Conservation (phyloP, 1,140 invertebrate species). For the Procambarus virginalis region DNA sequence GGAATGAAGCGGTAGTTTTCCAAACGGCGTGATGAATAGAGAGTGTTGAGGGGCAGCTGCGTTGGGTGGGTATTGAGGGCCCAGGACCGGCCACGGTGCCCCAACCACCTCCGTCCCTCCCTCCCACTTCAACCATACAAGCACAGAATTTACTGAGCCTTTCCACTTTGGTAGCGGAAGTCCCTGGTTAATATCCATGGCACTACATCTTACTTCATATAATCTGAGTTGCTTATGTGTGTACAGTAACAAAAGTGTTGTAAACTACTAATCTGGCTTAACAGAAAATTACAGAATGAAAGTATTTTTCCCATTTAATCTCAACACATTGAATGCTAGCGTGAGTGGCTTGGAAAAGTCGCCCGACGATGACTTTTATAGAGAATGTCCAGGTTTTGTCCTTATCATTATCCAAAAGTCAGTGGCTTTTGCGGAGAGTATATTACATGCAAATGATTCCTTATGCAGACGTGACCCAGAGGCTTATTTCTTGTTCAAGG, state of each 20-base stretch:
- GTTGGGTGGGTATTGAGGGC: slow-evolving; percentile 37
- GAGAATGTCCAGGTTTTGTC: background rate
- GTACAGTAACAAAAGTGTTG: no score
- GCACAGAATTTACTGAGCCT: background rate
- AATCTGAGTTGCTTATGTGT: no score
- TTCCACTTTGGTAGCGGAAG: background rate
- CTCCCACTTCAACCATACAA: background rate
- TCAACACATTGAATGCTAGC: background rate
- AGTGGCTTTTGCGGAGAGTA: slow-evolving; percentile 20
- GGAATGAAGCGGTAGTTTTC: slow-evolving; percentile 51
- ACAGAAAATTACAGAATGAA: no score
- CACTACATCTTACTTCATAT: no score
- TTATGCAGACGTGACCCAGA: slow-evolving; percentile 45
- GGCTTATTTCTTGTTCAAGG: slow-evolving; percentile 28
- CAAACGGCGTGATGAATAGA: slow-evolving; percentile 53
- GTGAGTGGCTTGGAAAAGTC: background rate
- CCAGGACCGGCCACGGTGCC: background rate
- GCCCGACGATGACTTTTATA: background rate
- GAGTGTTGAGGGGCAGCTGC: slow-evolving; percentile 27
- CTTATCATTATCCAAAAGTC: slow-evolving; percentile 8
- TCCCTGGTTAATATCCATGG: no score
- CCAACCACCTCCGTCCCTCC: background rate
- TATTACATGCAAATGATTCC: slow-evolving; percentile 55
- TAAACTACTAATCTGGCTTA: no score
- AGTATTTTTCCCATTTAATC: no score